phyloP scores from a whole-genome alignment of 1,140 invertebrate genomes.

The Aradophagus sp. region DNA sequence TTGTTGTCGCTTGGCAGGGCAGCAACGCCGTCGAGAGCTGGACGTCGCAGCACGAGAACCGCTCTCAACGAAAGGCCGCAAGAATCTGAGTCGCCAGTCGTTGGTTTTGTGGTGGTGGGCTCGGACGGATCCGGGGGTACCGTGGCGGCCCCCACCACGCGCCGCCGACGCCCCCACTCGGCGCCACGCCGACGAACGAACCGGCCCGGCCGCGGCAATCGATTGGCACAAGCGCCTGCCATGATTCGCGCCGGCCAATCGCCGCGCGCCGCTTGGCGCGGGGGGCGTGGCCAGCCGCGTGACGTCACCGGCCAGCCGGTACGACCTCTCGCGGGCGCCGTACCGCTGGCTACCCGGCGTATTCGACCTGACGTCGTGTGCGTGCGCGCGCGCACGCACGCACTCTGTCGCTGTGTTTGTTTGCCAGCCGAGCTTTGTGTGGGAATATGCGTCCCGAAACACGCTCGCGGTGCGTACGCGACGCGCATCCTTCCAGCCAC shows the following conservation, averaged over 20 bases:
- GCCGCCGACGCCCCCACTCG: neutral
- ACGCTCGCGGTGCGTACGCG: neutral
- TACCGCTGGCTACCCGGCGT: constrained; percentile 39
- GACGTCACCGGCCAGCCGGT: constrained; percentile 61
- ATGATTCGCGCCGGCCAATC: constrained; percentile 71
- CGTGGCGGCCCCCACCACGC: too few relatives aligned
- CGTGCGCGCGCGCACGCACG: neutral
- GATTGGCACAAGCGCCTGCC: constrained; percentile 72
- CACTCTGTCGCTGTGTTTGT: constrained; percentile 3
- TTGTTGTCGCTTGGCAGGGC: too few relatives aligned
- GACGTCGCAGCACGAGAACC: constrained; percentile 44
- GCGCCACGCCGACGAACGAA: constrained; percentile 31
- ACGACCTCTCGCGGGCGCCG: constrained; percentile 63
- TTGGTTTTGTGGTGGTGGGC: neutral
- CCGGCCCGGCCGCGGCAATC: constrained; percentile 63
- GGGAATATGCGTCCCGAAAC: neutral
- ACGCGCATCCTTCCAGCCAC: neutral
- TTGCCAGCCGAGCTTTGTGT: neutral
- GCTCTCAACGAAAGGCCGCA: constrained; percentile 63
- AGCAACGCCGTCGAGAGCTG: too few relatives aligned
- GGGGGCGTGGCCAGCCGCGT: constrained; percentile 55
- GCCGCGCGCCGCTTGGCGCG: constrained; percentile 13
- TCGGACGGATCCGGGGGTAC: neutral
- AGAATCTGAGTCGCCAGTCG: constrained; percentile 60
- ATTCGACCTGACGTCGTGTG: neutral